Evolutionary conservation across 2,888 invertebrate species (phyloP).

Genomic region (Odontomyia ornata): DNA sequence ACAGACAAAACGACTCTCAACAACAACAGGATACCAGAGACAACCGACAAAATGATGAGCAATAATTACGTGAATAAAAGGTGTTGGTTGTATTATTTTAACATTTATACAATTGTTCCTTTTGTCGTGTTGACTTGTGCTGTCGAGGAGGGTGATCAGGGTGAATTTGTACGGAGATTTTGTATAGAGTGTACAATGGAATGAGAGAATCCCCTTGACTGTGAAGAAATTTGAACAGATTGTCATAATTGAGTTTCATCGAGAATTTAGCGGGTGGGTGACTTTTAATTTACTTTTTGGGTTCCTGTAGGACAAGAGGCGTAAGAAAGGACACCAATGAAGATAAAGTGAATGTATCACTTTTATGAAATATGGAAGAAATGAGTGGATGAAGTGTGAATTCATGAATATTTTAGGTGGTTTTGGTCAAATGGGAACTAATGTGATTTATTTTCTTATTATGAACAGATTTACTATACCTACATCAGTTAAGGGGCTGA

Average conservation of each 20-base stretch:
- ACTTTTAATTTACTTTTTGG: conserved; percentile 63
- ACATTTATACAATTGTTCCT: conserved; percentile 41
- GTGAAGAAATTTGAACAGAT: conserved; percentile 63
- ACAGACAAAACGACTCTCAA: conserved; percentile 23
- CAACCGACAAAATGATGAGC: conserved; percentile 42
- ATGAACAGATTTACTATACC: neutral
- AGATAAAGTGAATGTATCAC: neutral
- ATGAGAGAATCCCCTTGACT: conserved; percentile 51
- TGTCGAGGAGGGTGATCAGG: conserved; percentile 44
- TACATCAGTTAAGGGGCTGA: neutral
- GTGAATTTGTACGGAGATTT: conserved; percentile 37
- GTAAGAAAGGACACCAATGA: neutral
- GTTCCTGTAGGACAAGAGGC: neutral
- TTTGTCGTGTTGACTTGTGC: conserved; percentile 9
- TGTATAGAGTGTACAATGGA: neutral
- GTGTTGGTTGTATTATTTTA: conserved; percentile 48
- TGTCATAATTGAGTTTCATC: conserved; percentile 64
- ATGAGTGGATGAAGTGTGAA: neutral
- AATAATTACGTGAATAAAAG: conserved; percentile 49
- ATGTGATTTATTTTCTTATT: neutral
- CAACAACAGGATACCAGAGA: neutral
- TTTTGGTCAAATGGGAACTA: neutral
- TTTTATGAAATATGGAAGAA: neutral
- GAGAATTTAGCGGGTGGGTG: conserved; percentile 58
- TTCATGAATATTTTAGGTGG: conserved; percentile 18